A percentile compares a stretch with the other conserved stretches of the same genome.
Evolutionary conservation across 2,888 invertebrate species (phyloP).

Genomic region (Trisateles emortualis): DNA sequence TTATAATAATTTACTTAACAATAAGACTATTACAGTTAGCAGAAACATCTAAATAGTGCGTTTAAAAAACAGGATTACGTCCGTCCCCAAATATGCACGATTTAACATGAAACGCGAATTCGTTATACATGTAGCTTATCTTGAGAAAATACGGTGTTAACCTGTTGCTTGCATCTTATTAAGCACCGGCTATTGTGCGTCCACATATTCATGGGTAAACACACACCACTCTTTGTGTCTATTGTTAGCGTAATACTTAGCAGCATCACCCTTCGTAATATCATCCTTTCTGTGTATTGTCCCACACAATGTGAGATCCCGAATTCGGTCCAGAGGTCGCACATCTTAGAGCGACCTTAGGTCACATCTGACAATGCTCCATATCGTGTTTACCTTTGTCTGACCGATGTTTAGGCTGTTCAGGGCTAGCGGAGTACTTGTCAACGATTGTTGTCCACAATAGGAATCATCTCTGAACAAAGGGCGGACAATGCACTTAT

Average conservation of each 20-base stretch:
- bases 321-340: constrained; percentile 77
- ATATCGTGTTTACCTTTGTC: constrained; percentile 74
- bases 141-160: constrained; percentile 80
- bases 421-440: constrained; percentile 52
- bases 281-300: constrained; percentile 74
- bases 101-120: constrained; percentile 85
- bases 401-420: constrained; percentile 68
- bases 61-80: constrained; percentile 78
- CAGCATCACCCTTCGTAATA: constrained; percentile 82
- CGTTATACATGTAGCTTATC: constrained; percentile 85
- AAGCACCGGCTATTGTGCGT: constrained; percentile 78
- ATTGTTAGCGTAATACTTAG: constrained; percentile 83
- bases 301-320: constrained; percentile 64
- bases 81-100: constrained; percentile 78
- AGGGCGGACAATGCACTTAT: constrained; percentile 65
- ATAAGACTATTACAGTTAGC: constrained; percentile 69
- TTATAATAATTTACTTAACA: constrained; percentile 79
- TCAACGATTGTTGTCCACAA: constrained; percentile 53
- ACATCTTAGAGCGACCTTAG: constrained; percentile 74
- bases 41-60: constrained; percentile 81
- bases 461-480: constrained; percentile 71
- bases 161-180: constrained; percentile 80
- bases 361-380: constrained; percentile 73
- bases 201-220: constrained; percentile 86
- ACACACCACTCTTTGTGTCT: constrained; percentile 81